Conservation (phyloP, 2,113 vertebrate species). For the Diglossa brunneiventris region DNA sequence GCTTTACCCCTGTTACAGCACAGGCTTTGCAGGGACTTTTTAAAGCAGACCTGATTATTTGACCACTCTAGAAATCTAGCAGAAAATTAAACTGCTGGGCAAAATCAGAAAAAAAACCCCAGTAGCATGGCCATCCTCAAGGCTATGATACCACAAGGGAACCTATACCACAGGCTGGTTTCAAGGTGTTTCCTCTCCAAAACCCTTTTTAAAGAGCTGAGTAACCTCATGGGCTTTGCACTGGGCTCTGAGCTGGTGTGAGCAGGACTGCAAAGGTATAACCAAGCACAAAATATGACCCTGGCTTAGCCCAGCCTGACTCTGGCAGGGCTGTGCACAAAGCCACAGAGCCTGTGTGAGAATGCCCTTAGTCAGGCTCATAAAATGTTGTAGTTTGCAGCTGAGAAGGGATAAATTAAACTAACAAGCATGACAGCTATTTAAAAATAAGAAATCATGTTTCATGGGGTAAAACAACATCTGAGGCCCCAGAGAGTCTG, state of each 20-base stretch:
- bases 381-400: slow-evolving; percentile 62
- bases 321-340: slow-evolving; percentile 10
- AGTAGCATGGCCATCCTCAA: neutral
- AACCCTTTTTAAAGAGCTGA: slow-evolving; percentile 1
- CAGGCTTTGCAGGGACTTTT: neutral
- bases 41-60: neutral
- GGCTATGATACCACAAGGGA: neutral
- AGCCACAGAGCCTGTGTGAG: slow-evolving; percentile 20
- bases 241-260: neutral
- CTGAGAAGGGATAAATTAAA: slow-evolving; percentile 68
- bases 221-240: slow-evolving; percentile 20
- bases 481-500: slow-evolving; percentile 65
- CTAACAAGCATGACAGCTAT: slow-evolving; percentile 67
- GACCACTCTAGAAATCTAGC: neutral
- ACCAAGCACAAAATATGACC: neutral
- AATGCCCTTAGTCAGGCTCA: slow-evolving; percentile 46
- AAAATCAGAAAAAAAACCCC: neutral
- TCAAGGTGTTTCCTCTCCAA: slow-evolving; percentile 45
- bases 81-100: neutral
- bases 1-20: neutral
- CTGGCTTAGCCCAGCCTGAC: slow-evolving; percentile 1
- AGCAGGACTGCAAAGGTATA: neutral
- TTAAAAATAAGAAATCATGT: slow-evolving; percentile 64
- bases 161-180: neutral
- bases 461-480: slow-evolving; percentile 62